Evolutionary conservation across 1,140 invertebrate species (phyloP).

Genomic region (Archivesica marissinica): DNA sequence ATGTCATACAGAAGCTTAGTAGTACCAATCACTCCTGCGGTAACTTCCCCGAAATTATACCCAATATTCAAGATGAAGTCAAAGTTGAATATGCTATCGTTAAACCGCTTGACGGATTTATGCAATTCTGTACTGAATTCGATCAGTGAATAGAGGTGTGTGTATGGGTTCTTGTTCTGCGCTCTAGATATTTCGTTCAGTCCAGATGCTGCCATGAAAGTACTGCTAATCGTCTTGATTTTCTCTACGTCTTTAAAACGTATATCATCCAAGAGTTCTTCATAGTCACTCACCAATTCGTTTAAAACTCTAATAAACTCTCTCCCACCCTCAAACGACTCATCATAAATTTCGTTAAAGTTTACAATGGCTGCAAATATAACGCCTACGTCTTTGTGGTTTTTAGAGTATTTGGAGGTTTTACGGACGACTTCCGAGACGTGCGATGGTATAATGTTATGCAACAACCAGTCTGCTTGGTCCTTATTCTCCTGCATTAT

Average conservation of each 20-base stretch:
- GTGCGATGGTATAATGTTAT: slow-evolving; percentile 98
- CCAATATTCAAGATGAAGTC: slow-evolving; percentile 93
- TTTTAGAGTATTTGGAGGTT: slow-evolving; percentile 96
- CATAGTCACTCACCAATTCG: slow-evolving; percentile 97
- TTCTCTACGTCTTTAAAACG: slow-evolving; percentile 97
- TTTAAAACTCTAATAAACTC: slow-evolving; percentile 97
- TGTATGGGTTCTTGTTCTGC: slow-evolving; percentile 87
- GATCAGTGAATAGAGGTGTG: slow-evolving; percentile 93
- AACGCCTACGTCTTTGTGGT: slow-evolving; percentile 96
- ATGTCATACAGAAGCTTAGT: slow-evolving; percentile 98
- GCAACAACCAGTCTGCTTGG: slow-evolving; percentile 97
- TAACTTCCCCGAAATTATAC: slow-evolving; percentile 92
- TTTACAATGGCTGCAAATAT: slow-evolving; percentile 98
- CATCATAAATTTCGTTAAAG: slow-evolving; percentile 98
- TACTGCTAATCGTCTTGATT: slow-evolving; percentile 98
- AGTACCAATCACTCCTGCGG: slow-evolving; percentile 97
- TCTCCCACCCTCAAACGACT: slow-evolving; percentile 92
- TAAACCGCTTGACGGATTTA: slow-evolving; percentile 92
- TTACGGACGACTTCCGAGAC: slow-evolving; percentile 96
- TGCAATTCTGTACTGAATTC: slow-evolving; percentile 95
- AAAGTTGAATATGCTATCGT: slow-evolving; percentile 94
- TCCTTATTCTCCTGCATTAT: slow-evolving; percentile 88
- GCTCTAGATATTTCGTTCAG: slow-evolving; percentile 90
- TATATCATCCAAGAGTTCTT: slow-evolving; percentile 92
- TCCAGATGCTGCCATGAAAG: slow-evolving; percentile 98